Evolutionary conservation across 2,888 invertebrate species (phyloP), one percentile per base, ranked within the genome.

Genomic region (Drosophila mulleri): DNA sequence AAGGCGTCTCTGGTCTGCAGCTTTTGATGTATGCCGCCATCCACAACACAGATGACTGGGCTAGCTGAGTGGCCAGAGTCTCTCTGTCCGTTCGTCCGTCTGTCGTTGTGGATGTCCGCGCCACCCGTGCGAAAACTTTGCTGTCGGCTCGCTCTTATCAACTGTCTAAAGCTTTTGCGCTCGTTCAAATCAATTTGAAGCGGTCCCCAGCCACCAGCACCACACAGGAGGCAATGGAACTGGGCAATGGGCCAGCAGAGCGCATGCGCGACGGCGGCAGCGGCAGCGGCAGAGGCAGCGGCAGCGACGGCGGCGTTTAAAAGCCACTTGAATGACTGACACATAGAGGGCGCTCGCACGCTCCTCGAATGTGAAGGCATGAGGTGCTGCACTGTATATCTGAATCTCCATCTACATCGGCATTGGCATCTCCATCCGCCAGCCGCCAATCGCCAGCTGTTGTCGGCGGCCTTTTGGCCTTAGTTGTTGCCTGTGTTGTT

Each of bases 131-230:
- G 83, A 83, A 83, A 83, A 77, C 41, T 66, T 65, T 62, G 69
- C 65, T 80, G 83, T 76, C 82, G 82, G 82, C 69, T 67, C 11
- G 69, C 76, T 78, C 84, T 83, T 85, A 84, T 85, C 83, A 84
- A 78, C 80, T 83, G 82, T 86, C 79, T 74, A 53, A 80, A 83
- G 84, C 75, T 79, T 71, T 81, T 72, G 79, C 80, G 82, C 67
- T 75, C 82, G 86, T 73, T 83, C 82, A 84, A 84, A 85, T 87
- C 84, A 87, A 87, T 87, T 85, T 75, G 83, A 72, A 86, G 84
- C 84, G 83, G 71, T 78, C 74, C 20, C 72, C 39, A 37, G 32
- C 29, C 69, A 74, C 26, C 80, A 32, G 32, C 32, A 32, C 32
- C 70, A 67, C 47, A 39, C 41, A n/a, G 12, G 12, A 18, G 29